phyloP scores from a whole-genome alignment of 2,888 invertebrate species.

The Cerastis leucographa region DNA sequence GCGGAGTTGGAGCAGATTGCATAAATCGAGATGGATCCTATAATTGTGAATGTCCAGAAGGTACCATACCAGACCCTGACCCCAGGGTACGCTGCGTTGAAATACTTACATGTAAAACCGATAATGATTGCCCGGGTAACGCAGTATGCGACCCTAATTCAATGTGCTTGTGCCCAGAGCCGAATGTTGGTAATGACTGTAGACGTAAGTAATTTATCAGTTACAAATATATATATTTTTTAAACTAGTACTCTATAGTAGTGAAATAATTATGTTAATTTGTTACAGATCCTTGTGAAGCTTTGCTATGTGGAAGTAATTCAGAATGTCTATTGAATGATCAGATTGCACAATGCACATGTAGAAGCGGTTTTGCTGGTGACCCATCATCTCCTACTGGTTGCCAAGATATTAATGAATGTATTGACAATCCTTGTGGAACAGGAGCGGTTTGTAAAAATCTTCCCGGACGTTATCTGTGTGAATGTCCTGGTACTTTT shows the following conservation, averaged over 20 bases:
- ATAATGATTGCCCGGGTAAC: conserved; percentile 97
- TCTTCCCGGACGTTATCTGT: conserved; percentile 95
- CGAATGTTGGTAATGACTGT: conserved; percentile 97
- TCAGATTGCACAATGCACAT: conserved; percentile 95
- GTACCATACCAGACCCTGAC: conserved; percentile 95
- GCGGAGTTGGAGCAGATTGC: conserved; percentile 96
- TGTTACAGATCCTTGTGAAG: conserved; percentile 96
- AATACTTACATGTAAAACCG: conserved; percentile 94
- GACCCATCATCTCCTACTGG: conserved; percentile 92
- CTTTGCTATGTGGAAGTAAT: conserved; percentile 95
- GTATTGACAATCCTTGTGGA: conserved; percentile 95
- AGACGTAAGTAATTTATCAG: conserved; percentile 92
- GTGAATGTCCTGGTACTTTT: conserved; percentile 96
- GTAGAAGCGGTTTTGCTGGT: conserved; percentile 95
- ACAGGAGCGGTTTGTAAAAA: conserved; percentile 97
- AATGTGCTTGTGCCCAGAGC: conserved; percentile 96
- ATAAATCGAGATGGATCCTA: conserved; percentile 94
- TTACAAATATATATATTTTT: not conserved
- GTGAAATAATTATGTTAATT: conserved; percentile 31
- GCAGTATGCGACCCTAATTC: conserved; percentile 95
- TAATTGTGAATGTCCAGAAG: conserved; percentile 95
- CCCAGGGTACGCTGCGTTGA: conserved; percentile 95
- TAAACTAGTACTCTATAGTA: not conserved
- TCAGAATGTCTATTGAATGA: conserved; percentile 97
- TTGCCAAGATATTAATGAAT: conserved; percentile 97